Evolutionary conservation across 2,888 invertebrate genomes (phyloP).

Genomic region (Byasa hedistus): DNA sequence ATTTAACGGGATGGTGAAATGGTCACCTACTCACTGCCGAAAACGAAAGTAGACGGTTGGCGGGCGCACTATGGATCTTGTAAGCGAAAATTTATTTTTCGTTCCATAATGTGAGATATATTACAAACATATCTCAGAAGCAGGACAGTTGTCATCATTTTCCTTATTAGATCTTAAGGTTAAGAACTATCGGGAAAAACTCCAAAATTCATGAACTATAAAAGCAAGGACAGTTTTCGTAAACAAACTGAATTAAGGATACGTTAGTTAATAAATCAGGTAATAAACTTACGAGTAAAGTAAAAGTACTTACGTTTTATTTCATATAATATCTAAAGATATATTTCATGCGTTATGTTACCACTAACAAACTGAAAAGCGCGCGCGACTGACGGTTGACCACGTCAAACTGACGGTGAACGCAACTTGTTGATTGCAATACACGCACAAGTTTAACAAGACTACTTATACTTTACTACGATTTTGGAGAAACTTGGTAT

Average conservation of each 20-base stretch:
- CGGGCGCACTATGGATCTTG: not conserved
- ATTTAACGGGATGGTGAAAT: too few relatives aligned
- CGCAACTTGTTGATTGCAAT: too few relatives aligned
- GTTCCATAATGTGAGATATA: not conserved
- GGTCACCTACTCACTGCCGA: too few relatives aligned
- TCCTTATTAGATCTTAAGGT: not conserved
- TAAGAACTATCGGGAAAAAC: too few relatives aligned
- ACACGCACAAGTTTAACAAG: too few relatives aligned
- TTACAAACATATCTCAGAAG: not conserved
- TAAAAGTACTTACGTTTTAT: constrained; percentile 7
- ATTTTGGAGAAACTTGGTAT: too few relatives aligned
- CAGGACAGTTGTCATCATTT: not conserved
- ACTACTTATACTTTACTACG: too few relatives aligned
- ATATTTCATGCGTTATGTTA: constrained; percentile 1
- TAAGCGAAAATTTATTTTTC: not conserved
- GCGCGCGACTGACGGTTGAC: constrained; percentile 20
- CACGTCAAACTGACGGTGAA: constrained; percentile 12
- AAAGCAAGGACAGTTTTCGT: not conserved
- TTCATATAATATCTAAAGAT: constrained; percentile 1
- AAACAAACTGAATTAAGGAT: not conserved
- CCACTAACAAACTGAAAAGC: constrained; percentile 7
- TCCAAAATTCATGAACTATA: too few relatives aligned
- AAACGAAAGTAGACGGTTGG: not conserved
- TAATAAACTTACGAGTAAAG: not conserved
- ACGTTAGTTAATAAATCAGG: not conserved